Evolutionary conservation across 2,113 vertebrate species (phyloP).

Genomic region (Lipotes vexillifer): DNA sequence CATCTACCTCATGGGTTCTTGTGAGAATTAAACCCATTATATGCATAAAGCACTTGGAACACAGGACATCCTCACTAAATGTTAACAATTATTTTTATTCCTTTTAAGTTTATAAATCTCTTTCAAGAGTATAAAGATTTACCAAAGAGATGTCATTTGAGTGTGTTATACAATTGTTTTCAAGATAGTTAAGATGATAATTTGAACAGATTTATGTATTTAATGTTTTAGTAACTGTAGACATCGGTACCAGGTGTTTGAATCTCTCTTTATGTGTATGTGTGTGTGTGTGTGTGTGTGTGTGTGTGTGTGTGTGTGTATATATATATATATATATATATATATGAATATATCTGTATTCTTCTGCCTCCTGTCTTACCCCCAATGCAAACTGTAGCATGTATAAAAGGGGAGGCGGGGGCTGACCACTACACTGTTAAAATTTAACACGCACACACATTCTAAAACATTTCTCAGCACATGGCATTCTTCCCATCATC

Average conservation of each 20-base stretch:
- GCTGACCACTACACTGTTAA: background rate
- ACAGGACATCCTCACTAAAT: background rate
- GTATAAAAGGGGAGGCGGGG: background rate
- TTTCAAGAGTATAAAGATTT: background rate
- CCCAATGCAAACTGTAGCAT: background rate
- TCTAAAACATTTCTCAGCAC: background rate
- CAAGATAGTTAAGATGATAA: background rate
- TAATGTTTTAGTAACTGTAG: background rate
- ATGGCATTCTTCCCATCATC: background rate
- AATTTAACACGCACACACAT: background rate
- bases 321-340: background rate
- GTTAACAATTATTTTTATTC: background rate
- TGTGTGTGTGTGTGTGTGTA: too few species aligned
- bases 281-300: background rate
- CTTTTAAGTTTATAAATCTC: background rate
- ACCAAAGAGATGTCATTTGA: background rate
- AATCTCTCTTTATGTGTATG: background rate
- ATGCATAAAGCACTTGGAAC: background rate
- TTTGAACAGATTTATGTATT: background rate
- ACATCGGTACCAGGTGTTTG: background rate
- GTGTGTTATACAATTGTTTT: background rate
- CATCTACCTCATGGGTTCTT: background rate
- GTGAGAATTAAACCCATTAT: background rate
- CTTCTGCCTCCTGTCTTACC: background rate
- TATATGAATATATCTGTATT: background rate